Base-by-base conservation (phyloP, 1,140 invertebrate genomes). In the Cotesia vestalis region DNA sequence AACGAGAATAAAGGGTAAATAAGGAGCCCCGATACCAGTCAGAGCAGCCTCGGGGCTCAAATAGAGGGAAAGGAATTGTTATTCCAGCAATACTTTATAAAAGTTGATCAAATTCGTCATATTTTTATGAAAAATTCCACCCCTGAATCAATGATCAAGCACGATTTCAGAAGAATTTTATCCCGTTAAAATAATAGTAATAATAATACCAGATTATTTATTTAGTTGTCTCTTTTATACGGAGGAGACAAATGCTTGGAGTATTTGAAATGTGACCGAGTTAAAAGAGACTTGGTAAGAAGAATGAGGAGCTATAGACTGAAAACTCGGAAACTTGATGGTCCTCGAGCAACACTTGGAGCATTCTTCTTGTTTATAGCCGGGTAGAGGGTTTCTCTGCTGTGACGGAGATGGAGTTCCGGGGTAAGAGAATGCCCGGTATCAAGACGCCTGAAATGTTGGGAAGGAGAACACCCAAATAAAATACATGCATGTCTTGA, bases 1-100 rank as follows among this genome's bases (percentile, higher is more conserved):
- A 67, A 69, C 71, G 35, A 36, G 27, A 69, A 69, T 35, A 60
- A 14, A 60, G 36, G 35, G 14, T 51, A 68, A 68, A 27, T 35
- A 12, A 36, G 52, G 66, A 59, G 53, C 38, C 35, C 14, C 38
- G 27, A 38, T 69, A 40, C 5, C 20, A 57, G 20, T 38, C 3
- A 27, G 40, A 67, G 36, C 52, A 59, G 20, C 14, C 12, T 55
- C 53, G 53, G 17, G 27, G 53, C 53, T 55, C 53, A 55, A 55
- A 55, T 55, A 27, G 27, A 27, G 27, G 27, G 27, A 27, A 27
- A 27, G 27, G 27, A 27, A 27, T 27, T 27, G 27, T 27, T 27
- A 27, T 27, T 27, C 27, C 27, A 27, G 27, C 27, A 27, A 27
- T 27, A 27, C 27, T 27, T 27, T 27, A 27, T 27, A 27, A 27